These are phyloP conservation scores for Stigmatopora argus DNA, from an alignment of 2,113 vertebrate genomes.

Conservation along the genomic window DNA sequence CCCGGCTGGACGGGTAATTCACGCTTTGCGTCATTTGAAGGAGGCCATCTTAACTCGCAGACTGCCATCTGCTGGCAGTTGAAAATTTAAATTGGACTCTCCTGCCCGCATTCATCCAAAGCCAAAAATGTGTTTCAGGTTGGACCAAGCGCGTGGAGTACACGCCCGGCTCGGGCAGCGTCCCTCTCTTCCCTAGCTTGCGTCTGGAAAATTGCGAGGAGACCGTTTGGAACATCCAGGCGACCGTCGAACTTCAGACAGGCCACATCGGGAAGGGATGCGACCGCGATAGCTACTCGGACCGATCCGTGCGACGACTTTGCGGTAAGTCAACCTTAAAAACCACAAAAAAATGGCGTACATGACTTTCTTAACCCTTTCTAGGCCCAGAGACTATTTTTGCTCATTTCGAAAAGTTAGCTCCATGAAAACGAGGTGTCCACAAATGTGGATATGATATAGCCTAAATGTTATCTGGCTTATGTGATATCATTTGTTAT, in stretches of 20 bases:
- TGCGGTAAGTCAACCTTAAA: constrained; percentile 73
- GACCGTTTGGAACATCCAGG: constrained; percentile 95
- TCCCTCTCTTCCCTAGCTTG: constrained; percentile 88
- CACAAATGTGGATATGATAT: neutral
- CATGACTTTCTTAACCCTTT: neutral
- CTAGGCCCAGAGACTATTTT: too few species aligned
- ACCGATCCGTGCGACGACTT: constrained; percentile 87
- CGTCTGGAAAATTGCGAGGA: constrained; percentile 96
- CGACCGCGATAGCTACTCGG: constrained; percentile 93
- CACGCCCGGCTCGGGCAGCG: constrained; percentile 83
- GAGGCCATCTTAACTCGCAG: neutral
- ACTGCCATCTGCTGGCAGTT: too few species aligned
- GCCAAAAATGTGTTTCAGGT: constrained; percentile 60
- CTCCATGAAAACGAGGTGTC: neutral
- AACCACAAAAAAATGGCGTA: neutral
- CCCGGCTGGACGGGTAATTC: constrained; percentile 79
- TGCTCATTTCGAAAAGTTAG: too few species aligned
- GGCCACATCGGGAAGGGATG: constrained; percentile 96
- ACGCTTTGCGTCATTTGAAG: neutral
- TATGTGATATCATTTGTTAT: too few species aligned
- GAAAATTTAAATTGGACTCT: too few species aligned
- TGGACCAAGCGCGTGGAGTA: constrained; percentile 97
- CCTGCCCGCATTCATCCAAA: neutral
- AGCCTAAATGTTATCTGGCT: too few species aligned
- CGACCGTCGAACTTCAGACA: constrained; percentile 93